Evolutionary conservation across 2,888 invertebrate genomes (phyloP).

Genomic region (Leptopilina myrica): DNA sequence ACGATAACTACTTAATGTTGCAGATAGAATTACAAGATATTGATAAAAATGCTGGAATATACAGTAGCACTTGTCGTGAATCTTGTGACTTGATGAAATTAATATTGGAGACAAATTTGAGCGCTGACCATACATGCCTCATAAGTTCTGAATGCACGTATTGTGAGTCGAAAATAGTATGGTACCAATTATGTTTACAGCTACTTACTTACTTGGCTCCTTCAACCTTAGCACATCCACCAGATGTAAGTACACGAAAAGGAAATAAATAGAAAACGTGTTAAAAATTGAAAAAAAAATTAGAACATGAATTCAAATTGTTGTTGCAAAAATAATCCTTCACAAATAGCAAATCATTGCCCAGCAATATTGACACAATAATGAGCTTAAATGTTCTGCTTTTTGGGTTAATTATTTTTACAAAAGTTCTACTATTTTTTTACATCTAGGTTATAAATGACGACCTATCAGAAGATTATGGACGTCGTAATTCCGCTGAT

Average conservation of each 20-base stretch:
- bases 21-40: conserved; percentile 91
- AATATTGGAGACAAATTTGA: conserved; percentile 87
- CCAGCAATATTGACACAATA: too few species aligned
- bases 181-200: conserved; percentile 93
- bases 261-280: too few species aligned
- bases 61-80: conserved; percentile 85
- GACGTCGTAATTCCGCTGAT: conserved; percentile 84
- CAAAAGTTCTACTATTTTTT: too few species aligned
- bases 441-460: conserved; percentile 80
- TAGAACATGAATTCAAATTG: too few species aligned
- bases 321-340: too few species aligned
- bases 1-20: conserved; percentile 21
- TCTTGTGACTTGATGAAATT: conserved; percentile 85
- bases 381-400: too few species aligned
- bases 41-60: conserved; percentile 88
- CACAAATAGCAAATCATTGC: too few species aligned
- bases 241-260: conserved; percentile 81
- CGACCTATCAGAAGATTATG: conserved; percentile 84
- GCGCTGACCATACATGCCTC: conserved; percentile 80
- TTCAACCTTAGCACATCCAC: conserved; percentile 84
- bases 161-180: conserved; percentile 95
- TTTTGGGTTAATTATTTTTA: too few species aligned
- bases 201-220: conserved; percentile 89
- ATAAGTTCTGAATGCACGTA: conserved; percentile 87
- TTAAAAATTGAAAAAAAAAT: too few species aligned